Evolutionary conservation across 2,888 invertebrate genomes (phyloP).

Genomic region (Biston stratarius): DNA sequence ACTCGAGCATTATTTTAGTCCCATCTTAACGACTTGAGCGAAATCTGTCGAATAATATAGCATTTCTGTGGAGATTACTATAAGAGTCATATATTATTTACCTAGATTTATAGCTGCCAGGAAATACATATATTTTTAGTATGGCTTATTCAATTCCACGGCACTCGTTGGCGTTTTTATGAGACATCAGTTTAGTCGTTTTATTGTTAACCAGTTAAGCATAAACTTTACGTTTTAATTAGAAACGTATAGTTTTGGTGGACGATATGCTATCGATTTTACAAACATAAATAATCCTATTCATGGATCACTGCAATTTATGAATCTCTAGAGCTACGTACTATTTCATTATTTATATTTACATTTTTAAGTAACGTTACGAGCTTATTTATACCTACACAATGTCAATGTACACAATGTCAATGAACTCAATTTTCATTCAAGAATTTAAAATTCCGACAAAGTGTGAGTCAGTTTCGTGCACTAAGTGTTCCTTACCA

Average conservation of each 20-base stretch:
- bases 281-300: neutral
- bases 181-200: conserved; percentile 31
- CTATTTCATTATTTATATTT: no score
- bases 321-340: no score
- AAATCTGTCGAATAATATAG: conserved; percentile 22
- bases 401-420: neutral
- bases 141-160: conserved; percentile 47
- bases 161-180: conserved; percentile 24
- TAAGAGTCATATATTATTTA: conserved; percentile 36
- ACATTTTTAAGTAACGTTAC: no score
- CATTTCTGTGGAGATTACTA: conserved; percentile 17
- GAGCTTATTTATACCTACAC: no score
- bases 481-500: no score
- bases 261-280: neutral
- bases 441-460: no score
- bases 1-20: conserved; percentile 32
- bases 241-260: conserved; percentile 14
- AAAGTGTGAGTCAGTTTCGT: no score
- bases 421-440: neutral
- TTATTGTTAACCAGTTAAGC: neutral
- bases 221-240: conserved; percentile 19
- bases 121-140: conserved; percentile 35
- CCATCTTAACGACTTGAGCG: conserved; percentile 29
- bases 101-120: conserved; percentile 31
- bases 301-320: no score